Evolutionary conservation across 2,113 vertebrate species (phyloP).

Genomic region (Anthoscopus minutus): DNA sequence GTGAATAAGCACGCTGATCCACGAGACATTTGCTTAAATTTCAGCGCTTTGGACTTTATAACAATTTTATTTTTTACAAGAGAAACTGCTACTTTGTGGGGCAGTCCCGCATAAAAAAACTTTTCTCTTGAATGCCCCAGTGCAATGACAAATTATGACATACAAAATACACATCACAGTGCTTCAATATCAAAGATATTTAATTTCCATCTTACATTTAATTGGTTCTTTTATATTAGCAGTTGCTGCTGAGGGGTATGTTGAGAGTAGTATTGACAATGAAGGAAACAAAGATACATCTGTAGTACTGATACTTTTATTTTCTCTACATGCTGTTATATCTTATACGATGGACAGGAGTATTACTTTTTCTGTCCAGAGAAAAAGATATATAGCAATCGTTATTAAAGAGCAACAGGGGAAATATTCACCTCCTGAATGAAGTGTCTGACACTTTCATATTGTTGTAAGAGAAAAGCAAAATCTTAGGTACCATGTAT

Average conservation of each 20-base stretch:
- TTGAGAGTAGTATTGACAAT: background rate
- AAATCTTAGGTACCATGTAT: background rate
- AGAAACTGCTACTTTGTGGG: background rate
- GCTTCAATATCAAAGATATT: background rate
- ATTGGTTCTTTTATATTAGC: background rate
- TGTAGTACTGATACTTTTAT: background rate
- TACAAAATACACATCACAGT: background rate
- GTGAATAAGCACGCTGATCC: background rate
- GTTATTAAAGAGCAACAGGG: conserved; percentile 40
- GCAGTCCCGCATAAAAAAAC: background rate
- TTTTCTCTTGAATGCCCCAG: background rate
- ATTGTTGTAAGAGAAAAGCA: background rate
- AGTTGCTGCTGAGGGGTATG: background rate
- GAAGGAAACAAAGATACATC: background rate
- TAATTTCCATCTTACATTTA: background rate
- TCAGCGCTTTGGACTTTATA: background rate
- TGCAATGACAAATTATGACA: background rate
- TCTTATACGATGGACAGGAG: conserved; percentile 20
- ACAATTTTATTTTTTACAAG: background rate
- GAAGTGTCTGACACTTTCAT: background rate
- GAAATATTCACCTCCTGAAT: background rate
- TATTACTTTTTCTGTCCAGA: conserved; percentile 23
- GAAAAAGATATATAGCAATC: conserved; percentile 17
- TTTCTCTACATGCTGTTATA: background rate
- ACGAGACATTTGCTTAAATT: background rate